A percentile compares a stretch with the other conserved stretches of the same genome.
Evolutionary conservation across 2,113 vertebrate genomes (phyloP).

Genomic region (Herpailurus yagouaroundi): DNA sequence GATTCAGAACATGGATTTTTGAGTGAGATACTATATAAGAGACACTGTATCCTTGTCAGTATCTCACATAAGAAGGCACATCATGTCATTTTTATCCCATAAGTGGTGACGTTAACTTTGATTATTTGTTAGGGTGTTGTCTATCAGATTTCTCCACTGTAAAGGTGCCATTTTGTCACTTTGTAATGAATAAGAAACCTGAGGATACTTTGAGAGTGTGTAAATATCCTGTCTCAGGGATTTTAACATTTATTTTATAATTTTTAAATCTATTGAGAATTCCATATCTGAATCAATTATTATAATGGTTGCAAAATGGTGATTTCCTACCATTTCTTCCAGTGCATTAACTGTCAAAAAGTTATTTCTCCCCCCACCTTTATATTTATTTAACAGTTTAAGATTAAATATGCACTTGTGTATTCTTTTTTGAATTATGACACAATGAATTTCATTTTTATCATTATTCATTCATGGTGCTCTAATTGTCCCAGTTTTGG

Average conservation of each 20-base stretch:
- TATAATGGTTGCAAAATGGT: not conserved
- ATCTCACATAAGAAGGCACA: not conserved
- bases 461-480: not conserved
- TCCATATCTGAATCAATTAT: not conserved
- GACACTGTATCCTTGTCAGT: not conserved
- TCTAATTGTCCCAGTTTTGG: not conserved
- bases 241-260: constrained; percentile 22
- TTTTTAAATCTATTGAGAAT: constrained; percentile 43
- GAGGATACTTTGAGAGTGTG: not conserved
- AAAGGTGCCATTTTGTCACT: not conserved
- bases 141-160: not conserved
- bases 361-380: not conserved
- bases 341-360: not conserved
- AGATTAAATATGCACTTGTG: not conserved
- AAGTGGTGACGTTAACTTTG: constrained; percentile 2
- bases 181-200: not conserved
- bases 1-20: constrained; percentile 20
- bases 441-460: not conserved
- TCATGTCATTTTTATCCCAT: constrained; percentile 38
- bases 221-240: not conserved
- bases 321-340: constrained; percentile 39
- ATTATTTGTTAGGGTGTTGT: not conserved
- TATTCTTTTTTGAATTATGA: not conserved
- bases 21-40: not conserved
- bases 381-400: not conserved